phyloP scores from a whole-genome alignment of 23 tunicate species.

The Styela plicata region DNA sequence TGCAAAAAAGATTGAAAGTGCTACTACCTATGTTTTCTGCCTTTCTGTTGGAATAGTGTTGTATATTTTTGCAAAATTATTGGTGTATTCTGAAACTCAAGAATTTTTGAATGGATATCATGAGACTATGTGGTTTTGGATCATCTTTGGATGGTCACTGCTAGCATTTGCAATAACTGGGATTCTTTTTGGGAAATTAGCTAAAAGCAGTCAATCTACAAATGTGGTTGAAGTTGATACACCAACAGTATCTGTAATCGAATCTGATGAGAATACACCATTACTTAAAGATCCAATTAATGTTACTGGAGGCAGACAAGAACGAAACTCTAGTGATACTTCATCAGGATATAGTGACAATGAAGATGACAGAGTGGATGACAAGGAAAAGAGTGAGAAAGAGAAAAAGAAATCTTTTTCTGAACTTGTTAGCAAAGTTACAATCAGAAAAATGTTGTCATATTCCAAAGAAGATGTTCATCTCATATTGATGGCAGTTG shows the following conservation, averaged over 20 bases:
- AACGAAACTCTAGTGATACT: background rate
- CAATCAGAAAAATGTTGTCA: constrained; percentile 44
- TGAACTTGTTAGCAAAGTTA: constrained; percentile 53
- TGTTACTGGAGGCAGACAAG: background rate
- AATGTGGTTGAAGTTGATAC: background rate
- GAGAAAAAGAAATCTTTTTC: constrained; percentile 25
- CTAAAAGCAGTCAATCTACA: background rate
- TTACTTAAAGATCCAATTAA: background rate
- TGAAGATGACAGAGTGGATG: background rate
- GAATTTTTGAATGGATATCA: constrained; percentile 26
- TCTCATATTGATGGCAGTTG: constrained; percentile 29
- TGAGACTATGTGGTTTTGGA: constrained; percentile 52
- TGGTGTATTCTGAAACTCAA: constrained; percentile 42
- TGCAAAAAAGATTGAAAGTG: constrained; percentile 6
- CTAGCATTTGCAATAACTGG: constrained; percentile 24
- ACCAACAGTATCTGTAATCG: background rate
- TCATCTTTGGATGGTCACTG: constrained; percentile 42
- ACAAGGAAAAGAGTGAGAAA: background rate
- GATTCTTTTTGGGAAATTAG: background rate
- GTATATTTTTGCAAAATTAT: constrained; percentile 44
- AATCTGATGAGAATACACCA: constrained; percentile 13
- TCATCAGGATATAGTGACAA: background rate
- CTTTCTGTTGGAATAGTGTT: constrained; percentile 23
- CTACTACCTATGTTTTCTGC: background rate
- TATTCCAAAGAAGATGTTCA: constrained; percentile 47